These are phyloP conservation scores for Rhinichthys klamathensis DNA, from an alignment of 2,113 vertebrate genomes.

Conservation along the genomic window DNA sequence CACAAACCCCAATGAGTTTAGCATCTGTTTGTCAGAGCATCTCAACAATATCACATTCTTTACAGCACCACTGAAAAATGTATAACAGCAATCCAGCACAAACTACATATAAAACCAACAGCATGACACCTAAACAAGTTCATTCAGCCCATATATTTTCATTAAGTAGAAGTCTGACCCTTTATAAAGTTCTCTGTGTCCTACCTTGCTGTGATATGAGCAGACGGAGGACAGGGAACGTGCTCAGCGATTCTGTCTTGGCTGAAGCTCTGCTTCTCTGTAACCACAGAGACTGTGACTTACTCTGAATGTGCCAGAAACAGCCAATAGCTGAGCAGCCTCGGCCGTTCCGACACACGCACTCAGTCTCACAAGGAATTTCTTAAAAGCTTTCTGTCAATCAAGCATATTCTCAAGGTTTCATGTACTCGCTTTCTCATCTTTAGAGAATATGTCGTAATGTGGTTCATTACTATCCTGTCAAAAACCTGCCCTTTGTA, in stretches of 20 bases:
- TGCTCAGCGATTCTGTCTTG: conserved; percentile 39
- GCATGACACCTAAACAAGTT: conserved; percentile 1
- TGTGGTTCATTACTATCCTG: background rate
- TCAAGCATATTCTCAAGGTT: conserved; percentile 11
- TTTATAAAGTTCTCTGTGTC: conserved; percentile 53
- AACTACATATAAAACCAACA: background rate
- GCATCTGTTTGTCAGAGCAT: background rate
- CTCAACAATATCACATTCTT: background rate
- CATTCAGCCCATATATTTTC: background rate
- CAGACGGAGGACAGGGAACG: conserved; percentile 43
- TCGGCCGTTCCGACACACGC: conserved; percentile 27
- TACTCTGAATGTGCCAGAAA: conserved; percentile 62
- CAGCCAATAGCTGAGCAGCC: conserved; percentile 72
- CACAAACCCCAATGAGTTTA: background rate
- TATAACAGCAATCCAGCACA: background rate
- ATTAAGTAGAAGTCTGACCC: conserved; percentile 11
- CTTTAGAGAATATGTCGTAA: background rate
- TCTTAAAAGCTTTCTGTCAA: background rate
- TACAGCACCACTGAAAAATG: background rate
- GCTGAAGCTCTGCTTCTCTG: conserved; percentile 70
- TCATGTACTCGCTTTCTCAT: background rate
- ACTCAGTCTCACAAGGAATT: conserved; percentile 33
- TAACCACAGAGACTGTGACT: conserved; percentile 66
- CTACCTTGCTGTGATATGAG: conserved; percentile 68
- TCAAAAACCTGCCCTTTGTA: background rate